Base-by-base conservation (phyloP, 2,888 invertebrate species). In the Calliphora vomitoria region DNA sequence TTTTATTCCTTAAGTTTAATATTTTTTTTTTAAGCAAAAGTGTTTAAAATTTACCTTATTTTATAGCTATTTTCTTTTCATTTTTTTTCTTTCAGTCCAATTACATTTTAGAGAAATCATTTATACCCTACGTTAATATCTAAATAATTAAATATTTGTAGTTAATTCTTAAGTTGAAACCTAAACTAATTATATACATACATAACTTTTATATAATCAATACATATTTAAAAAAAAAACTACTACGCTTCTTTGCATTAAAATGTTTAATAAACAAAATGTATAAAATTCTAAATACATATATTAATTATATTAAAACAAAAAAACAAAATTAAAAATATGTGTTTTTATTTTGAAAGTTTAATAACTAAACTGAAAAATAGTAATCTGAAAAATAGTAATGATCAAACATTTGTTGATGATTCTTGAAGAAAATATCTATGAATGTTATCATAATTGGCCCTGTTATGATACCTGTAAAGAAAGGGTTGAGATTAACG, bases 241-340 rank as follows among this genome's bases (percentile, higher is more conserved):
- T 75, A 75, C 87, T 92, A 92, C 92, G 92, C 92, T 92, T 92
- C 91, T 90, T 87, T 90, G 89, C 90, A 91, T 91, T 91, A 89
- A 84, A 90, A 90, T 91, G 90, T 91, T 88, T 89, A 90, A 82
- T 82, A 86, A 89, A 75, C 38, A 68, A 90, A 89, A 89, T 74
- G 62, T 86, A 85, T 84, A 87, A 81, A 85, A 82, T 66, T 83
- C 2, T 64, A 83, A 78, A 35, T 35, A 35, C 5, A 84, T 84
- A 81, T 84, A 38, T 84, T 55, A 60, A 55, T 69, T 81, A 31
- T 71, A 60, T 60, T 81, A 76, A 81, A 79, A 85, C 82, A 79
- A 78, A 89, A 88, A 87, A 84, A 82, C 53, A 78, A 89, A 88
- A 87, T 84, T 82, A 89, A 88, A 90, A 31, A 6, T 71, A 41